phyloP scores from a whole-genome alignment of 2,797 vertebrate genomes.

The Amphiprion clarkii region DNA sequence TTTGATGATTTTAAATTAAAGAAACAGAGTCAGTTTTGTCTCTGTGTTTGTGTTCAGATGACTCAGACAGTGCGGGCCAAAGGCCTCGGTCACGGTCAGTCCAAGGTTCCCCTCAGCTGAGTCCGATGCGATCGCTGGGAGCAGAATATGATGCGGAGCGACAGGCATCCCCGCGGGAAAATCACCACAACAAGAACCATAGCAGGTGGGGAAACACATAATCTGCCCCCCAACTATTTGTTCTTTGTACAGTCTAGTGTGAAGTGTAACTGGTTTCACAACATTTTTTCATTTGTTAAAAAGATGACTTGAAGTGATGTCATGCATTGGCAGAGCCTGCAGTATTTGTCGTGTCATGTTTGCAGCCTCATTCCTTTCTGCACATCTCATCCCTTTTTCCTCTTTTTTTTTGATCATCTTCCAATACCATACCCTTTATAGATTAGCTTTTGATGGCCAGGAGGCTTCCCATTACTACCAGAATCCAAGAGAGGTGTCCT shows the following conservation, averaged over 20 bases:
- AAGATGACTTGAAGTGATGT: constrained; percentile 11
- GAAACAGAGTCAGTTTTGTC: neutral
- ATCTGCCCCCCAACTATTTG: neutral
- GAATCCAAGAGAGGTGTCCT: constrained; percentile 88
- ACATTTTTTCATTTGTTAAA: constrained; percentile 24
- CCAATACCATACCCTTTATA: constrained; percentile 62
- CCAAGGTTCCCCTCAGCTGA: constrained; percentile 92
- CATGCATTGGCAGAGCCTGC: constrained; percentile 20
- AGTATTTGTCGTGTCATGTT: constrained; percentile 54
- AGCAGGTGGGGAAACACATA: constrained; percentile 72
- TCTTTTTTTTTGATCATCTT: constrained; percentile 37
- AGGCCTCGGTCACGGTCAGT: constrained; percentile 90
- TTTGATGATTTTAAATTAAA: neutral
- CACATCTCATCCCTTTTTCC: constrained; percentile 18
- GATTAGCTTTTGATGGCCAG: constrained; percentile 82
- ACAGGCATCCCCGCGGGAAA: constrained; percentile 72
- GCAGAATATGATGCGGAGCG: constrained; percentile 79
- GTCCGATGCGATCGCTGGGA: constrained; percentile 87
- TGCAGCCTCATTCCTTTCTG: constrained; percentile 60
- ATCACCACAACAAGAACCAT: constrained; percentile 75
- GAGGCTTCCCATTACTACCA: constrained; percentile 73
- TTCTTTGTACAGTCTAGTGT: neutral
- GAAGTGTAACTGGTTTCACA: constrained; percentile 27
- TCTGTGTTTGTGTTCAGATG: constrained; percentile 49
- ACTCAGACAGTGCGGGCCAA: constrained; percentile 82